phyloP scores from a whole-genome alignment of 2,113 vertebrate genomes.

The Australoheros scitulus region DNA sequence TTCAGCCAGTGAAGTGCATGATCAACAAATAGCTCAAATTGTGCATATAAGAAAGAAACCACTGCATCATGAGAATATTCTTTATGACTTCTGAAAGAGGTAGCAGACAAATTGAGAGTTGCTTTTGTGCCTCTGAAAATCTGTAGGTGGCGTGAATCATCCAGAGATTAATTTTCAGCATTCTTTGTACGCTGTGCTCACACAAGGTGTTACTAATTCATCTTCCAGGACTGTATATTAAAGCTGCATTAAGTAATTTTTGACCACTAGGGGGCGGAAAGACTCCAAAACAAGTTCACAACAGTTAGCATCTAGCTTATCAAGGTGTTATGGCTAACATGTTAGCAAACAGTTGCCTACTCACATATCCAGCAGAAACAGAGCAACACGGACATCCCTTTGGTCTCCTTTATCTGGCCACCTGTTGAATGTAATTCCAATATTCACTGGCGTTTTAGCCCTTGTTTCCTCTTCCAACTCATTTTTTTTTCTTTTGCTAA shows the following conservation, averaged over 20 bases:
- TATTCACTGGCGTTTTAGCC: conserved; percentile 74
- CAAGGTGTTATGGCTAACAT: conserved; percentile 71
- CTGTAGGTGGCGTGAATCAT: conserved; percentile 64
- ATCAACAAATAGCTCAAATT: conserved; percentile 69
- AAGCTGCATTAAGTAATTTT: conserved; percentile 68
- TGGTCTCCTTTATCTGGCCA: conserved; percentile 79
- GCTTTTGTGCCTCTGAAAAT: conserved; percentile 75
- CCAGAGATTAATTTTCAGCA: conserved; percentile 52
- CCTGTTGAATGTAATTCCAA: conserved; percentile 80
- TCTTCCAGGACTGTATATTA: conserved; percentile 62
- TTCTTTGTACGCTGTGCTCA: conserved; percentile 50
- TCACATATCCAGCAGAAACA: conserved; percentile 80
- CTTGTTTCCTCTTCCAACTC: conserved; percentile 36
- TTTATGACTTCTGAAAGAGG: conserved; percentile 62
- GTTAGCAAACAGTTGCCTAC: conserved; percentile 79
- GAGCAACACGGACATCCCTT: conserved; percentile 79
- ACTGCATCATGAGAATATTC: conserved; percentile 52
- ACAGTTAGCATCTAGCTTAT: conserved; percentile 73
- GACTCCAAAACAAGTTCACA: conserved; percentile 73
- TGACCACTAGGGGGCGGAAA: conserved; percentile 78
- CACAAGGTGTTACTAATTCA: conserved; percentile 57
- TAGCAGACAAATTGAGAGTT: conserved; percentile 79
- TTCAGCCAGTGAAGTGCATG: conserved; percentile 67
- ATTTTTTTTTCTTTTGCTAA: conserved; percentile 5
- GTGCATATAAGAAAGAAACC: conserved; percentile 49